Conservation (phyloP, 2,888 invertebrate genomes). For the Drosophila limbata region DNA sequence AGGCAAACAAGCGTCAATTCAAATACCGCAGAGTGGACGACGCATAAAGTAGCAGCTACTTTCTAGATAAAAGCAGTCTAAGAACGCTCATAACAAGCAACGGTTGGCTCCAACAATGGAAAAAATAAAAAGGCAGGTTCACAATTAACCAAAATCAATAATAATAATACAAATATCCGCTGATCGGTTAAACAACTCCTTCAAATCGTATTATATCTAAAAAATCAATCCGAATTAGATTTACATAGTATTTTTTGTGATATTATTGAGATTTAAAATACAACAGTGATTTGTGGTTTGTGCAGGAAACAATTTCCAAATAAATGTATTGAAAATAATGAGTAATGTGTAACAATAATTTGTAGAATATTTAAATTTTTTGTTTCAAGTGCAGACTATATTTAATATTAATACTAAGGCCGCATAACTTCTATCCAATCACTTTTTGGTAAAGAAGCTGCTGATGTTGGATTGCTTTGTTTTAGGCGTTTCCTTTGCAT, state of each 20-base stretch:
- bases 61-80: constrained; percentile 36
- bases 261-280: not conserved
- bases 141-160: not conserved
- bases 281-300: not conserved
- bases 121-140: constrained; percentile 49
- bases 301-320: not conserved
- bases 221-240: not conserved
- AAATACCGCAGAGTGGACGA: constrained; percentile 37
- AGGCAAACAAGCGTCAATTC: constrained; percentile 34
- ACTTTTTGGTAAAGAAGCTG: constrained; percentile 83
- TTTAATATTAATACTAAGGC: constrained; percentile 6
- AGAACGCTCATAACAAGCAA: not conserved
- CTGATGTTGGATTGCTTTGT: constrained; percentile 83
- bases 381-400: constrained; percentile 1
- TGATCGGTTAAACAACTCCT: not conserved
- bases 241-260: not conserved
- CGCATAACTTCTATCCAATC: constrained; percentile 8
- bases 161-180: not conserved
- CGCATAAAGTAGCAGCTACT: constrained; percentile 21
- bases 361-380: constrained; percentile 3
- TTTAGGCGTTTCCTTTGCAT: constrained; percentile 67
- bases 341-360: constrained; percentile 9
- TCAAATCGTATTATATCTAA: not conserved
- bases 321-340: not conserved
- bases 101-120: constrained; percentile 39